Base-by-base conservation (phyloP, 2,888 invertebrate species). In the Eupithecia subumbrata region DNA sequence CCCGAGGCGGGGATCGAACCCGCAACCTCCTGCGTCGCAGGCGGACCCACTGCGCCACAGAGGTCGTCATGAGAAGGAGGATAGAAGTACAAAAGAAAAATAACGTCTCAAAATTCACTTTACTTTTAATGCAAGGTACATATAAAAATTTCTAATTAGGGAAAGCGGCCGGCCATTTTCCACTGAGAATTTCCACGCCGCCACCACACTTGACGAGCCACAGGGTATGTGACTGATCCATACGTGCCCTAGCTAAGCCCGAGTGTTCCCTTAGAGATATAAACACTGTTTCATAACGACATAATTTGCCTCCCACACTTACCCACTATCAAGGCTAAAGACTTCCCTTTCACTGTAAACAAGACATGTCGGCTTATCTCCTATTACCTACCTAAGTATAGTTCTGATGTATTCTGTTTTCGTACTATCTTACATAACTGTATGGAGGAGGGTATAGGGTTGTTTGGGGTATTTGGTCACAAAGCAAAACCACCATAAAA, bases 281-380 rank as follows among this genome's bases (percentile, higher is more conserved):
- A 84, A n/a, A 84, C 85, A 87, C 84, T 84, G 81, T 85, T 84
- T 85, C 87, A 85, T 89, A 91, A 91, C 85, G 90, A 89, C 84
- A 86, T 88, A 86, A 88, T 90, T 87, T 86, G 86, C 88, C 87
- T 75, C 76, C 78, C 71, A 25, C 67, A 22, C 77, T 76, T 76
- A 48, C 83, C 84, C 82, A 81, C 82, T 84, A 86, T 86, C 86
- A 86, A 81, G 87, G 85, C 90, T 93, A 90, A 93, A 92, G 90
- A 92, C 92, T 91, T 93, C 93, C 93, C 84, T 82, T 79, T 82
- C 79, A 83, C 89, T 83, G 90, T 92, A 92, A 92, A 92, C 92
- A 90, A 90, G 88, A 88, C 88, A 88, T 85, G 90, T 86, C 87
- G 83, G 84, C 89, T 92, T 93, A 93, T 93, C 93, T 91, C 76